These are phyloP conservation scores for Liopterus haemorrhoidalis DNA, from an alignment of 2,888 invertebrate species.

Conservation along the genomic window DNA sequence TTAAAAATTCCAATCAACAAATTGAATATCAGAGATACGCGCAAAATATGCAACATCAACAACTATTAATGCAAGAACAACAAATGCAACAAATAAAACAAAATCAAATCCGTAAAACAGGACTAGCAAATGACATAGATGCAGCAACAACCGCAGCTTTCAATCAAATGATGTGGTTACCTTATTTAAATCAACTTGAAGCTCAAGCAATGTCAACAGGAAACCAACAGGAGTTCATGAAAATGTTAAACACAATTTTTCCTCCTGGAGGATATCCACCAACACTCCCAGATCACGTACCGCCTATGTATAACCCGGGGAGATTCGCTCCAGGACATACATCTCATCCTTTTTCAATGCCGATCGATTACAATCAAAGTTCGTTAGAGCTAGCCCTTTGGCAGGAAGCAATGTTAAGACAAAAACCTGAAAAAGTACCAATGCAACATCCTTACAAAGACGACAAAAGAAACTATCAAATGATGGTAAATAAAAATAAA, in stretches of 20 bases:
- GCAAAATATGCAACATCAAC: constrained; percentile 31
- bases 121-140: constrained; percentile 59
- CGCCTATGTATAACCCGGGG: constrained; percentile 48
- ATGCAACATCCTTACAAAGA: no score
- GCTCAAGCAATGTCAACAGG: constrained; percentile 51
- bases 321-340: constrained; percentile 46
- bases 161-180: constrained; percentile 70
- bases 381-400: constrained; percentile 59
- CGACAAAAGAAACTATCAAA: no score
- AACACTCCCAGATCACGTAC: constrained; percentile 45
- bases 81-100: constrained; percentile 23
- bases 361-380: constrained; percentile 50
- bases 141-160: constrained; percentile 64
- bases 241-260: constrained; percentile 50
- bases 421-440: constrained; percentile 39
- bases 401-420: constrained; percentile 62
- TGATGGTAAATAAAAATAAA: no score
- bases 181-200: constrained; percentile 60
- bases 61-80: constrained; percentile 28
- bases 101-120: constrained; percentile 31
- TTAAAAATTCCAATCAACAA: constrained; percentile 38
- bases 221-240: constrained; percentile 52
- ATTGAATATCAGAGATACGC: constrained; percentile 36
- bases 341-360: constrained; percentile 38
- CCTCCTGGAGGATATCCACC: constrained; percentile 43